phyloP scores from a whole-genome alignment of 92 coral and sea anemone genomes.

The Epizoanthus rinbou region DNA sequence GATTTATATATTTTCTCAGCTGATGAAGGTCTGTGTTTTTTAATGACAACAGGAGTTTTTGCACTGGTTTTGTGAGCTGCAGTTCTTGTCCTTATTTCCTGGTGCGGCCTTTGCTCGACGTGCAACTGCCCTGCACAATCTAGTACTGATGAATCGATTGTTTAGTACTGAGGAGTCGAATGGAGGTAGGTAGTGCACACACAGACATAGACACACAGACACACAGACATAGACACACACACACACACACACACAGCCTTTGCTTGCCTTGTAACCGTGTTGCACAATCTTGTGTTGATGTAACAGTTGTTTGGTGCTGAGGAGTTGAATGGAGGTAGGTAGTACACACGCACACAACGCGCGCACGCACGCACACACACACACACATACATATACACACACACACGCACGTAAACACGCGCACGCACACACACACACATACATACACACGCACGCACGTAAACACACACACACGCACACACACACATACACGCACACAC shows the following conservation, averaged over 20 bases:
- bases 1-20: too few species aligned
- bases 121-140: constrained; percentile 73
- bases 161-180: constrained; percentile 34
- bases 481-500: too few species aligned
- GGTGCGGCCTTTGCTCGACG: constrained; percentile 88
- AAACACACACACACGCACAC: too few species aligned
- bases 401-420: too few species aligned
- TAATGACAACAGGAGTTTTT: constrained; percentile 67
- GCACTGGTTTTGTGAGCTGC: constrained; percentile 67
- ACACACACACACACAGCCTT: constrained; percentile 34
- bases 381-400: too few species aligned
- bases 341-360: not conserved
- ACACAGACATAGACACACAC: too few species aligned
- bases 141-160: constrained; percentile 57
- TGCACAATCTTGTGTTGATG: constrained; percentile 61
- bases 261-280: constrained; percentile 76
- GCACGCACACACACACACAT: too few species aligned
- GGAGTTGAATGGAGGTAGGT: not conserved
- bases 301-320: constrained; percentile 51
- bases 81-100: constrained; percentile 80
- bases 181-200: constrained; percentile 5
- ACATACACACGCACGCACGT: too few species aligned
- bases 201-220: not conserved
- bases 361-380: too few species aligned
- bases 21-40: not conserved